Percentiles rank a stretch among this genome's conserved stretches.
phyloP scores from a whole-genome alignment of 23 tunicate species.

The Ascidia mentula region DNA sequence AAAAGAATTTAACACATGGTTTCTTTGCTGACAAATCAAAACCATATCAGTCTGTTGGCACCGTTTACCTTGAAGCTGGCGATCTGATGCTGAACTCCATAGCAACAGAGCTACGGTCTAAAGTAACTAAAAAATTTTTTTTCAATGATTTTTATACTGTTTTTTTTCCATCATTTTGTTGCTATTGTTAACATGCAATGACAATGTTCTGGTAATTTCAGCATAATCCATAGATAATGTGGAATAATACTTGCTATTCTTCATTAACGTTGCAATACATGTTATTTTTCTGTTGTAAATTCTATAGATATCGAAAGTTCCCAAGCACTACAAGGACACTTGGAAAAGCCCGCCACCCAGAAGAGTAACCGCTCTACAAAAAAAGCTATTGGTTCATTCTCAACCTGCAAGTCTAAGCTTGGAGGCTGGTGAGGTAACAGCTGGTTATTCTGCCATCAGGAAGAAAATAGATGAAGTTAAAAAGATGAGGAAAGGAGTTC shows the following conservation, averaged over 20 bases:
- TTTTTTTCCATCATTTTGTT: too few relatives aligned
- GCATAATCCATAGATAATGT: too few relatives aligned
- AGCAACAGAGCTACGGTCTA: constrained; percentile 29
- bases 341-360: constrained; percentile 3
- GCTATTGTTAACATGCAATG: too few relatives aligned
- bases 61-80: constrained; percentile 61
- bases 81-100: constrained; percentile 57
- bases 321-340: constrained; percentile 16
- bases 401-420: constrained; percentile 10
- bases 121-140: too few relatives aligned
- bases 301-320: neutral
- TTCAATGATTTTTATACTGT: too few relatives aligned
- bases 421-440: constrained; percentile 32
- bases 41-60: constrained; percentile 69
- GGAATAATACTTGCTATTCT: too few relatives aligned
- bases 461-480: constrained; percentile 47
- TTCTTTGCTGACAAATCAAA: constrained; percentile 75
- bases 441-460: constrained; percentile 62
- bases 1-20: constrained; percentile 56
- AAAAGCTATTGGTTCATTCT: neutral
- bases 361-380: constrained; percentile 30
- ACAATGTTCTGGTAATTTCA: too few relatives aligned
- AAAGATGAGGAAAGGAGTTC: constrained; percentile 44
- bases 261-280: too few relatives aligned
- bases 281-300: neutral